A percentile compares a stretch with the other conserved stretches of the same genome.
phyloP scores from a whole-genome alignment of 2,888 invertebrate species.

The Scaptomyza caliginosa region DNA sequence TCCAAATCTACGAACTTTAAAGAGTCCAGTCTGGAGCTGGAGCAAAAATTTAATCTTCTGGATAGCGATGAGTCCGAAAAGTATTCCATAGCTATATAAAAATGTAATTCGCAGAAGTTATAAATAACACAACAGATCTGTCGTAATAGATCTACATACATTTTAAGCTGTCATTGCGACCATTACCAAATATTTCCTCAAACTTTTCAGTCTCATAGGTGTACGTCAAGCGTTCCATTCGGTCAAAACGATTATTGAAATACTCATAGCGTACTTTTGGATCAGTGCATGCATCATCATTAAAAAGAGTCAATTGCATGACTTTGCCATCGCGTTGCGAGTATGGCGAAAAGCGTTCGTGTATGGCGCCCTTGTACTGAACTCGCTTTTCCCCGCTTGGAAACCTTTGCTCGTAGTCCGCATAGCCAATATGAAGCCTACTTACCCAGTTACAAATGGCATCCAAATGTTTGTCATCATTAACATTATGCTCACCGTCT shows the following conservation, averaged over 20 bases:
- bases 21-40: slow-evolving; percentile 88
- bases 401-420: slow-evolving; percentile 89
- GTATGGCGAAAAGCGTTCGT: slow-evolving; percentile 92
- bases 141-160: slow-evolving; percentile 84
- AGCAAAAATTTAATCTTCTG: slow-evolving; percentile 82
- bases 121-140: not conserved
- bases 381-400: slow-evolving; percentile 89
- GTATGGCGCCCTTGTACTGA: slow-evolving; percentile 89
- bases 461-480: slow-evolving; percentile 89
- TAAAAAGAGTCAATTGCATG: slow-evolving; percentile 74
- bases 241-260: slow-evolving; percentile 88
- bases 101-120: not conserved
- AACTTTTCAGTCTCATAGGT: slow-evolving; percentile 85
- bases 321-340: slow-evolving; percentile 88
- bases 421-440: slow-evolving; percentile 86
- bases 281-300: slow-evolving; percentile 73
- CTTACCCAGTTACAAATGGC: slow-evolving; percentile 91
- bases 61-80: slow-evolving; percentile 56
- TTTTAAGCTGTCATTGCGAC: slow-evolving; percentile 88
- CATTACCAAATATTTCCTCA: slow-evolving; percentile 87
- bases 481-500: slow-evolving; percentile 83
- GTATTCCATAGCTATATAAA: slow-evolving; percentile 69
- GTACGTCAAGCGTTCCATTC: slow-evolving; percentile 85
- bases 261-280: slow-evolving; percentile 86
- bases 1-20: slow-evolving; percentile 86